Base-by-base conservation (phyloP, 2,113 vertebrate species). In the Gymnorhina tibicen region DNA sequence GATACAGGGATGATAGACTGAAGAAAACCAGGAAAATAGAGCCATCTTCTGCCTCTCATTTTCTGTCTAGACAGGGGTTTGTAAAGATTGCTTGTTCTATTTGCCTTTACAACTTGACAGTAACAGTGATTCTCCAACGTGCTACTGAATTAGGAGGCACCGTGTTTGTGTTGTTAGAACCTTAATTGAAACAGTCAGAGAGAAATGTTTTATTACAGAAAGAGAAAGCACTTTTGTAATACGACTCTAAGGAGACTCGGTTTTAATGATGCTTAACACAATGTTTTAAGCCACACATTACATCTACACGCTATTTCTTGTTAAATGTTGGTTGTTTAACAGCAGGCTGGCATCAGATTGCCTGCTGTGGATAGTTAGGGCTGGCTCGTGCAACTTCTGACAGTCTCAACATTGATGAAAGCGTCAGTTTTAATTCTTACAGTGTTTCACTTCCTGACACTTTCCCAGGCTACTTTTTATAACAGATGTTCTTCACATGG, bases 201-300 rank as follows among this genome's bases (percentile, higher is more conserved):
- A 97, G 94, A 97, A 97, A 96, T 97, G 95, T 94, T 97, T 97
- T 97, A 97, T 97, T 97, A 75, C 69, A 85, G 91, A 53, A 59
- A 95, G 89, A 91, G 88, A 97, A 97, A 97, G 91, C 79, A 79
- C 72, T 95, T 93, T 93, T 96, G 94, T 91, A 97, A 97, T 95
- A 97, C 95, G 92, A 44, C 89, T 97, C 96, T 96, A 93, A 95
- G 95, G 97, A 97, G 72, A 92, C 93, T 96, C 67, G 26, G 91
- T 97, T 98, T 97, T 98, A 98, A 97, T 96, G 97, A 98, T 10
- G 95, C 94, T 94, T 96, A 98, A 95, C 97, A 91, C 92, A 95
- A 83, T 85, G 91, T 96, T 98, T 98, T 94, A 97, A 97, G 92
- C 85, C 86, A 86, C 96, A 95, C 60, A 58, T 92, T 94, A 85